phyloP scores from a whole-genome alignment of 2,888 invertebrate species.

The Drosophila kuntzei region DNA sequence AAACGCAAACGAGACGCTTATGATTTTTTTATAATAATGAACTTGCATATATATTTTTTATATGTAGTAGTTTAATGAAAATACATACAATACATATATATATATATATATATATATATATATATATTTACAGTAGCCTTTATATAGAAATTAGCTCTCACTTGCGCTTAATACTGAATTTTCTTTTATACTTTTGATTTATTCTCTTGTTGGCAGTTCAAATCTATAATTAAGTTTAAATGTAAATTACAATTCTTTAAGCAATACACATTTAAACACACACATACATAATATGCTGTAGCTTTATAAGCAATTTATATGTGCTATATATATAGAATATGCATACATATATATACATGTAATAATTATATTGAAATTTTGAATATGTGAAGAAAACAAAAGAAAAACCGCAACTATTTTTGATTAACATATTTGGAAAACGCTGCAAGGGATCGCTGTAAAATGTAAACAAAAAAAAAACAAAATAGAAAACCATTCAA shows the following conservation, averaged over 20 bases:
- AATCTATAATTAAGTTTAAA: constrained; percentile 47
- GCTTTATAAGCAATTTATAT: constrained; percentile 67
- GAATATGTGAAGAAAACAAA: constrained; percentile 25
- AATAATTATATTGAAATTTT: constrained; percentile 16
- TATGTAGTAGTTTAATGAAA: constrained; percentile 55
- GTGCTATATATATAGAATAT: constrained; percentile 57
- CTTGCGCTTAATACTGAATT: constrained; percentile 26
- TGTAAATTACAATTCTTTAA: constrained; percentile 45
- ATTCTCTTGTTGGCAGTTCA: constrained; percentile 66
- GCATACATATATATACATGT: constrained; percentile 19
- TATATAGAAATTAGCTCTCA: constrained; percentile 31
- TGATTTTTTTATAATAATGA: constrained; percentile 65
- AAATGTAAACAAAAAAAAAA: constrained; percentile 23
- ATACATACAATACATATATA: constrained; percentile 34
- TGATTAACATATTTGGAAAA: constrained; percentile 71
- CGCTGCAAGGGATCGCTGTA: constrained; percentile 66
- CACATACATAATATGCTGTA: constrained; percentile 51
- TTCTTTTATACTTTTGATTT: constrained; percentile 31
- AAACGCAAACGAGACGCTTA: constrained; percentile 78
- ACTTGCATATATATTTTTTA: constrained; percentile 59
- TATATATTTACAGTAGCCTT: constrained; percentile 32
- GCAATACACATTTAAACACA: constrained; percentile 48
- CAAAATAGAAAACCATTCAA: constrained; percentile 38
- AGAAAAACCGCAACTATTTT: constrained; percentile 63
- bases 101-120: constrained; percentile 22